Percentiles rank a stretch among this genome's conserved stretches.
Evolutionary conservation across 2,888 invertebrate genomes (phyloP).

Genomic region (Hololepta plana): DNA sequence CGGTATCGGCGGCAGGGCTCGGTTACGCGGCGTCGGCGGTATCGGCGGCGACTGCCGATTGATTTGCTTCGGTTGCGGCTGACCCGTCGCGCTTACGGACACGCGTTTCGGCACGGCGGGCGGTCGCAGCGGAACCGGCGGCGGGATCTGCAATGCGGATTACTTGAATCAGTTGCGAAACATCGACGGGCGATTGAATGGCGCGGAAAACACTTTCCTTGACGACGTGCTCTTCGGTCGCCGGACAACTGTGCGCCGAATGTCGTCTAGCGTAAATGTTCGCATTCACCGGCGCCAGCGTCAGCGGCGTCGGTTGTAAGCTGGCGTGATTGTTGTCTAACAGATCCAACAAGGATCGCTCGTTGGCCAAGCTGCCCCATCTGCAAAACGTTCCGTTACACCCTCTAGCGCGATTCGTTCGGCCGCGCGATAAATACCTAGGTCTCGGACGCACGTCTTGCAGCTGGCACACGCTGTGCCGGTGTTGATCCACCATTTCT

Average conservation of each 20-base stretch:
- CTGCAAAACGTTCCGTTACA: slow-evolving; percentile 12
- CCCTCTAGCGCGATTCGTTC: background rate
- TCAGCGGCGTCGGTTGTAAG: slow-evolving; percentile 20
- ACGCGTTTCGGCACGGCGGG: slow-evolving; percentile 32
- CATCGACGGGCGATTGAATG: too few species aligned
- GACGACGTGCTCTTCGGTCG: slow-evolving; percentile 21
- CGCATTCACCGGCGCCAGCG: slow-evolving; percentile 22
- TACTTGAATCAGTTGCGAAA: too few species aligned
- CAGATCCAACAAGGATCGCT: slow-evolving; percentile 20
- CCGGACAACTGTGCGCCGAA: slow-evolving; percentile 22
- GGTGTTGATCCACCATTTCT: slow-evolving; percentile 20
- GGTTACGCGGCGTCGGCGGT: slow-evolving; percentile 26
- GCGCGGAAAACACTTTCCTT: too few species aligned
- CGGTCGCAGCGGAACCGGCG: slow-evolving; percentile 29
- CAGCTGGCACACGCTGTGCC: slow-evolving; percentile 17
- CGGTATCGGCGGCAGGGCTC: slow-evolving; percentile 24
- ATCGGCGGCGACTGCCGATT: slow-evolving; percentile 27
- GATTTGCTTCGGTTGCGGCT: slow-evolving; percentile 21
- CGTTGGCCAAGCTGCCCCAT: slow-evolving; percentile 22
- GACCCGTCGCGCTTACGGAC: slow-evolving; percentile 10
- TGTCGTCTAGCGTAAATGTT: slow-evolving; percentile 25
- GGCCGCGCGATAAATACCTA: slow-evolving; percentile 13
- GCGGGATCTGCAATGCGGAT: too few species aligned
- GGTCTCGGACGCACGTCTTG: slow-evolving; percentile 18
- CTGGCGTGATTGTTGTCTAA: slow-evolving; percentile 17